These are phyloP conservation scores for Gonatopus flavifemur DNA, from an alignment of 1,140 invertebrate species.

Conservation along the genomic window DNA sequence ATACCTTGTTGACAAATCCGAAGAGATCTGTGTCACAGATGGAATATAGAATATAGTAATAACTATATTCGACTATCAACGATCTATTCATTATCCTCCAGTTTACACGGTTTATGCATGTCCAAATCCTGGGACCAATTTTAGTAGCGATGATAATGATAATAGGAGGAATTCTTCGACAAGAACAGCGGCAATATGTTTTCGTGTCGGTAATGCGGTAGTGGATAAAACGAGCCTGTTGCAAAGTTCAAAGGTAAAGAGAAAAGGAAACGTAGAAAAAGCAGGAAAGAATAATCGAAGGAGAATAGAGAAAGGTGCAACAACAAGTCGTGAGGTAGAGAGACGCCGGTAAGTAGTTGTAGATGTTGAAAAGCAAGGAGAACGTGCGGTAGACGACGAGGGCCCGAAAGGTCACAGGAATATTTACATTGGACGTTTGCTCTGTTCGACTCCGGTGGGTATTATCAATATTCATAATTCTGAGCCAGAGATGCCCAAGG, in stretches of 20 bases:
- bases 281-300: background rate
- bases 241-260: constrained; percentile 13
- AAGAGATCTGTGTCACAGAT: too few species aligned
- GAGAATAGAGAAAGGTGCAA: background rate
- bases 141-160: too few species aligned
- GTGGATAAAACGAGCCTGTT: background rate
- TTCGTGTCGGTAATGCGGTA: background rate
- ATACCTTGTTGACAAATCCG: too few species aligned
- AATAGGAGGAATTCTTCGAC: too few species aligned
- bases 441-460: constrained; percentile 24
- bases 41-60: too few species aligned
- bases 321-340: too few species aligned
- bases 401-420: constrained; percentile 25
- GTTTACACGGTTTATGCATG: too few species aligned
- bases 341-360: too few species aligned
- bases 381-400: constrained; percentile 24
- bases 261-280: background rate
- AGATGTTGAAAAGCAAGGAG: constrained; percentile 20
- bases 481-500: constrained; percentile 37
- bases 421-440: constrained; percentile 35
- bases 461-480: constrained; percentile 53
- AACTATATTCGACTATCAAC: too few species aligned
- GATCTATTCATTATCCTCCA: too few species aligned
- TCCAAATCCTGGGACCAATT: too few species aligned
- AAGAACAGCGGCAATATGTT: background rate